phyloP scores from a whole-genome alignment of 1,140 invertebrate genomes.

The Ruditapes philippinarum region DNA sequence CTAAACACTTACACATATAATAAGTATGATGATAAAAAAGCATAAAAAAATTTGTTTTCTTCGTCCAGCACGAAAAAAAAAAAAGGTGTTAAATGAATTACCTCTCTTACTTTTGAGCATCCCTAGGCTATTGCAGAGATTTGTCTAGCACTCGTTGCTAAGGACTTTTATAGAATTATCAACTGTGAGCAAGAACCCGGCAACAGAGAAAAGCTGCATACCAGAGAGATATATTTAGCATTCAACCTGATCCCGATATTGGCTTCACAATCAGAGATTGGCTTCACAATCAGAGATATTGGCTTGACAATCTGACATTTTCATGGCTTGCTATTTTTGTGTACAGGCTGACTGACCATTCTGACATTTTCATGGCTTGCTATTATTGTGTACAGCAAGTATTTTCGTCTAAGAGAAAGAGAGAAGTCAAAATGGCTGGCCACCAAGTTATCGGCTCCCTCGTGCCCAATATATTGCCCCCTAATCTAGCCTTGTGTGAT shows the following conservation, averaged over 20 bases:
- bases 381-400: too few species aligned
- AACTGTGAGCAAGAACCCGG: conserved; percentile 1
- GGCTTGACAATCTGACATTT: too few species aligned
- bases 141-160: background rate
- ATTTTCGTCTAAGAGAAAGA: conserved; percentile 2
- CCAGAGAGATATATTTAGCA: background rate
- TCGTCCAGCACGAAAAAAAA: too few species aligned
- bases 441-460: background rate
- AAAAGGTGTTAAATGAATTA: conserved; percentile 25
- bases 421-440: conserved; percentile 1
- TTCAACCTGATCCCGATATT: background rate
- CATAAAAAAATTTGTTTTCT: too few species aligned
- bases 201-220: conserved; percentile 36
- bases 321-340: too few species aligned
- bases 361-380: too few species aligned
- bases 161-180: background rate
- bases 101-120: conserved; percentile 21
- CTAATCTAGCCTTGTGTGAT: conserved; percentile 1
- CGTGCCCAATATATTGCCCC: background rate
- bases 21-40: too few species aligned
- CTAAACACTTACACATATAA: too few species aligned
- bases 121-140: background rate
- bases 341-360: too few species aligned
- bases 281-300: too few species aligned
- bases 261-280: conserved; percentile 18